A percentile compares a stretch with the other conserved stretches of the same genome.
Evolutionary conservation across 2,113 vertebrate species (phyloP).

Genomic region (Oxygymnocypris stewartii): DNA sequence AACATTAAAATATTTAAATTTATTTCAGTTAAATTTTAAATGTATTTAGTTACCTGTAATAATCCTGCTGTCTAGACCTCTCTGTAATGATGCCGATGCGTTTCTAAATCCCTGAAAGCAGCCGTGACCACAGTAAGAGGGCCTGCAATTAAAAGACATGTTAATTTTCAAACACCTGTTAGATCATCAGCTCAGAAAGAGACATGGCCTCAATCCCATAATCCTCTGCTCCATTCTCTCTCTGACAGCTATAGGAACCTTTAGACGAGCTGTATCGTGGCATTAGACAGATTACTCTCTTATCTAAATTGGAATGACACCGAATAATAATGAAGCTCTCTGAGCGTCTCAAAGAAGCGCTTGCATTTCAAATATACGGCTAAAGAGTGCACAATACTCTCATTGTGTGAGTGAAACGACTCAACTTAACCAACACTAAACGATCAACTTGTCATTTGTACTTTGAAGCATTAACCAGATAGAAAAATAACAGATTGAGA

Average conservation of each 20-base stretch:
- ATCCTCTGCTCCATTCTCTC: conserved; percentile 11
- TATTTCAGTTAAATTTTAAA: not conserved
- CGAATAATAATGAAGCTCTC: conserved; percentile 35
- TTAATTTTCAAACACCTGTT: conserved; percentile 18
- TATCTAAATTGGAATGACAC: conserved; percentile 49
- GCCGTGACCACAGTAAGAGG: not conserved
- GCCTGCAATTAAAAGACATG: not conserved
- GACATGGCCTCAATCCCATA: conserved; percentile 35
- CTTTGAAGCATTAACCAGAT: not conserved
- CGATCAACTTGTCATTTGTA: not conserved
- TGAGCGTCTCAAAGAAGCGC: not conserved
- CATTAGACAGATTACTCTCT: conserved; percentile 42
- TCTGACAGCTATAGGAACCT: conserved; percentile 29
- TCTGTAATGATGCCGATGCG: no score
- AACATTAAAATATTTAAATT: no score
- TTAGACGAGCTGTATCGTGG: conserved; percentile 34
- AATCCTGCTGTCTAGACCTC: no score
- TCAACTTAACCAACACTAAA: not conserved
- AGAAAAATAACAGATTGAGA: not conserved
- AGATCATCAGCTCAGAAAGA: not conserved
- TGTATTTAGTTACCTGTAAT: not conserved
- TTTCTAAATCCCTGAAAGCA: not conserved
- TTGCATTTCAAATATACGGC: not conserved
- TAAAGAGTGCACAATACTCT: not conserved
- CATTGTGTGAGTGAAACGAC: not conserved